Evolutionary conservation across 2,113 vertebrate genomes (phyloP).

Genomic region (Nesoenas mayeri): DNA sequence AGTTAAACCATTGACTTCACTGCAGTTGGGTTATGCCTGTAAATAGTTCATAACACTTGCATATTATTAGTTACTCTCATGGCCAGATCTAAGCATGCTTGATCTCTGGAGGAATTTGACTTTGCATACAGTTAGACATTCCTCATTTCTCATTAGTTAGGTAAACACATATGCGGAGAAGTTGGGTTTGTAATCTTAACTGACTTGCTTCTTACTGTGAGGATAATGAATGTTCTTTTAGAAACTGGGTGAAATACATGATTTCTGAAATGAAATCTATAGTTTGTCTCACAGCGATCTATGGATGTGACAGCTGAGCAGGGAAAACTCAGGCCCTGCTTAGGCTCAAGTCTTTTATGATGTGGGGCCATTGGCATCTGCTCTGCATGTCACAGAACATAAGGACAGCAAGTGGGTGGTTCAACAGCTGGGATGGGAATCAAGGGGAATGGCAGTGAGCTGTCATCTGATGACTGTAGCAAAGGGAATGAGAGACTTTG

Average conservation of each 20-base stretch:
- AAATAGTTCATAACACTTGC: constrained; percentile 44
- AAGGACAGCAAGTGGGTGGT: constrained; percentile 29
- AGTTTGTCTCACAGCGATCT: background rate
- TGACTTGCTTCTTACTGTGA: background rate
- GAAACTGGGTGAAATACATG: background rate
- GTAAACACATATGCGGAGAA: background rate
- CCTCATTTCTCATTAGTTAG: constrained; percentile 42
- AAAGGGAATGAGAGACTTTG: constrained; percentile 19
- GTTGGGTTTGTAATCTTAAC: constrained; percentile 4
- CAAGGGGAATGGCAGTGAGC: background rate
- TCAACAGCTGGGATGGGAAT: constrained; percentile 63
- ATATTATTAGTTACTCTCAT: constrained; percentile 32
- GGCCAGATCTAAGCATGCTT: constrained; percentile 50
- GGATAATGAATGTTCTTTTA: background rate
- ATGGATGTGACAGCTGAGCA: constrained; percentile 62
- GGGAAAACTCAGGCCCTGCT: background rate
- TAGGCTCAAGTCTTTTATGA: constrained; percentile 31
- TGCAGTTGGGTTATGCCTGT: constrained; percentile 27
- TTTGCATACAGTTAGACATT: constrained; percentile 46
- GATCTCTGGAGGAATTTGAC: constrained; percentile 57
- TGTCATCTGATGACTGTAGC: background rate
- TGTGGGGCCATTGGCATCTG: constrained; percentile 56
- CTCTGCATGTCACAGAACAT: constrained; percentile 56
- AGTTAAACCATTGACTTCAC: constrained; percentile 12
- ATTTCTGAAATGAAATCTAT: constrained; percentile 18